Percentiles rank a stretch among this genome's conserved stretches.
Conservation (phyloP, 2,888 invertebrate genomes). For the Drosophila melanosoma region DNA sequence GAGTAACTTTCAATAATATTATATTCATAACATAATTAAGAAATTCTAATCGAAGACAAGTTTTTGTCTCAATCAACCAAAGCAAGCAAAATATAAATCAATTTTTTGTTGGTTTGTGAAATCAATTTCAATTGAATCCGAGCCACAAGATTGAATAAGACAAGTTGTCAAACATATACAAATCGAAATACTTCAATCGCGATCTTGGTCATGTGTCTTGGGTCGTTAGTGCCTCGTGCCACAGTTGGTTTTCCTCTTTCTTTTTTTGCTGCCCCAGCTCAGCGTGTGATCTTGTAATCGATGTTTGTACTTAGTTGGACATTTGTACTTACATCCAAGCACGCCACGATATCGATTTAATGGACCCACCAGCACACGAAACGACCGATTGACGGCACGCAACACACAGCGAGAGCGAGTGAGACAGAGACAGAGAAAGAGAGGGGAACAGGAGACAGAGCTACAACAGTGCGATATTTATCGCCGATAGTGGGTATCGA, state of each 20-base stretch:
- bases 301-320: constrained; percentile 75
- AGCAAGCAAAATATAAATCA: neutral
- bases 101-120: neutral
- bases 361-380: constrained; percentile 57
- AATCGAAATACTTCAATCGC: neutral
- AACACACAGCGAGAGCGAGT: constrained; percentile 39
- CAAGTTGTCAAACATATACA: constrained; percentile 40
- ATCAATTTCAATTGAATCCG: neutral
- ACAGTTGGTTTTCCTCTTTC: neutral
- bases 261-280: constrained; percentile 38
- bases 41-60: too few relatives aligned
- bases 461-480: constrained; percentile 67
- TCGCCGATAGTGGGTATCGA: constrained; percentile 54
- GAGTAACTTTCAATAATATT: too few relatives aligned
- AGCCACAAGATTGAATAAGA: neutral
- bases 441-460: neutral
- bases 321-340: constrained; percentile 75
- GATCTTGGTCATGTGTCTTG: neutral
- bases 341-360: constrained; percentile 82
- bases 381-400: constrained; percentile 53
- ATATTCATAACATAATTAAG: neutral
- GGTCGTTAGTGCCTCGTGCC: constrained; percentile 50
- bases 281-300: constrained; percentile 83
- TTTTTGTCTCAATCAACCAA: too few relatives aligned
- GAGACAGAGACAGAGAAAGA: constrained; percentile 25